A percentile compares a stretch with the other conserved stretches of the same genome.
phyloP scores from a whole-genome alignment of 2,797 vertebrate genomes.

The Macropodus opercularis region DNA sequence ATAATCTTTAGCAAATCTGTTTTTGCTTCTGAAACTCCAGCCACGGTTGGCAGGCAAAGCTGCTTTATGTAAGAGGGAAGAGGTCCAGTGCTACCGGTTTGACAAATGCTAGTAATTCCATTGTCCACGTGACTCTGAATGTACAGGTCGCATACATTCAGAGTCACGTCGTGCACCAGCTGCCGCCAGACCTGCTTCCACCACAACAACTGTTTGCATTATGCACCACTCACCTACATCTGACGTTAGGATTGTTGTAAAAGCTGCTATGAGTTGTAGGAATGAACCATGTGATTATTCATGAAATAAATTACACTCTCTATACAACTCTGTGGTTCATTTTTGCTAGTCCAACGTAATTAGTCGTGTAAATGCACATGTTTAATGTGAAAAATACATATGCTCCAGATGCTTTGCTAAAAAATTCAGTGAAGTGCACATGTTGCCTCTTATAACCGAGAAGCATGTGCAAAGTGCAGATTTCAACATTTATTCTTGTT shows the following conservation, averaged over 20 bases:
- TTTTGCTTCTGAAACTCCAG: too few relatives aligned
- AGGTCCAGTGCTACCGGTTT: too few relatives aligned
- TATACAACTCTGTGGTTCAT: constrained; percentile 14
- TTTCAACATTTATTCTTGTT: constrained; percentile 7
- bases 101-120: too few relatives aligned
- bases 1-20: too few relatives aligned
- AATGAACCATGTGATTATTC: constrained; percentile 29
- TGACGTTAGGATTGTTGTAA: too few relatives aligned
- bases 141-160: too few relatives aligned
- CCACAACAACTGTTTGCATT: neutral
- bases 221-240: neutral
- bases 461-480: constrained; percentile 11
- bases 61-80: too few relatives aligned
- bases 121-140: too few relatives aligned
- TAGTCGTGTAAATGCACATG: constrained; percentile 14
- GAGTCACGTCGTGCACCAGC: neutral
- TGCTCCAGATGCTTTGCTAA: neutral
- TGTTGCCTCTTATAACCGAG: constrained; percentile 13
- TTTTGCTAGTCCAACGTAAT: constrained; percentile 38
- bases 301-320: constrained; percentile 39
- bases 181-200: neutral
- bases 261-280: constrained; percentile 3
- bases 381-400: constrained; percentile 4
- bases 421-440: neutral
- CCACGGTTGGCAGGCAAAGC: too few relatives aligned